Evolutionary conservation across 2,113 vertebrate species (phyloP).

Genomic region (Carlito syrichta): DNA sequence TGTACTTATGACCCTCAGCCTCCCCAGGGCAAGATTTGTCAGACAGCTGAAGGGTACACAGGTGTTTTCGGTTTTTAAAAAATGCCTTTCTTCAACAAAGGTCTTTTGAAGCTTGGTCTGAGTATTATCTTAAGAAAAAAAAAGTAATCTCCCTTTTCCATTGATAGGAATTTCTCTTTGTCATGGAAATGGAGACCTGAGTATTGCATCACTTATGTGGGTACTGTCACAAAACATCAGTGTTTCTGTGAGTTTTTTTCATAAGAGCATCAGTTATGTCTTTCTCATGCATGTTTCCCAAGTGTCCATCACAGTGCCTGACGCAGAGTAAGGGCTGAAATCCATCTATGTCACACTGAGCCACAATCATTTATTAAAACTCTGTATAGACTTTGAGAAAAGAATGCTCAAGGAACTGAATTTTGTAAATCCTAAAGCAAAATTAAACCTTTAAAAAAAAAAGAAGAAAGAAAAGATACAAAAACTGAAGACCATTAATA

Average conservation of each 20-base stretch:
- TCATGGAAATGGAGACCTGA: background rate
- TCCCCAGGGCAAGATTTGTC: slow-evolving; percentile 11
- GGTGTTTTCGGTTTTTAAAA: background rate
- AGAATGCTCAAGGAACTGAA: background rate
- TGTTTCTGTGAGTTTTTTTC: background rate
- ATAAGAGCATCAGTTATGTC: background rate
- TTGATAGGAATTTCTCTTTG: slow-evolving; percentile 10
- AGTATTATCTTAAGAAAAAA: background rate
- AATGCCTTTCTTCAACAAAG: background rate
- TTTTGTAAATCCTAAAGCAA: background rate
- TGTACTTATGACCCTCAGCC: background rate
- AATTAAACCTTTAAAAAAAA: background rate
- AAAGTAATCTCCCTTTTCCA: background rate
- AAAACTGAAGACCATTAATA: background rate
- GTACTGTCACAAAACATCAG: background rate
- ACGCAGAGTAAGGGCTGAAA: background rate
- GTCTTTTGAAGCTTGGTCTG: background rate
- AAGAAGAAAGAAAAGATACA: background rate
- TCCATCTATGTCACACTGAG: background rate
- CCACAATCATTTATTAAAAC: background rate
- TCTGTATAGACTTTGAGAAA: background rate
- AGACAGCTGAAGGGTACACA: background rate
- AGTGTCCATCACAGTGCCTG: background rate
- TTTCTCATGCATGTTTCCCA: background rate
- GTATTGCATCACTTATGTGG: background rate